phyloP scores from a whole-genome alignment of 2,797 vertebrate genomes.

The Schizopygopsis pylzovi region DNA sequence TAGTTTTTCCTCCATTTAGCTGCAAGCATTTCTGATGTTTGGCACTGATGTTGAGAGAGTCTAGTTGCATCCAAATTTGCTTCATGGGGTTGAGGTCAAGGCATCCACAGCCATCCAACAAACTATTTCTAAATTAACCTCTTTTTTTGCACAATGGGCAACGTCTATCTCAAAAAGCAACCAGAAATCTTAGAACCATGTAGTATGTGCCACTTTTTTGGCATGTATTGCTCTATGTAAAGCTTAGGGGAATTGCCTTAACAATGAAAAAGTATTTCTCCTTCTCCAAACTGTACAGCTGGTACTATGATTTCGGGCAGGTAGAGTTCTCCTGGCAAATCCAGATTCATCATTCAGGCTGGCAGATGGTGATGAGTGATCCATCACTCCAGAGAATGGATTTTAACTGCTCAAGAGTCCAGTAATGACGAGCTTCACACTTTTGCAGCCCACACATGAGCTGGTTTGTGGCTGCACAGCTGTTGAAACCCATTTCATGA shows the following conservation, averaged over 20 bases:
- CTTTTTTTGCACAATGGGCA: neutral
- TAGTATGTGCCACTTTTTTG: neutral
- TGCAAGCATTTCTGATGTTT: conserved; percentile 32
- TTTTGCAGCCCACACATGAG: conserved; percentile 31
- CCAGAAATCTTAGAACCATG: neutral
- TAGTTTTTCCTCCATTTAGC: conserved; percentile 25
- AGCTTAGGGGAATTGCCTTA: conserved; percentile 1
- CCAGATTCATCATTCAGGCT: conserved; percentile 39
- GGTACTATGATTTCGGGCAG: conserved; percentile 26
- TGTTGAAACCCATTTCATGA: conserved; percentile 36
- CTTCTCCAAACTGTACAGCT: conserved; percentile 28
- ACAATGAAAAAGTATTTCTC: conserved; percentile 10
- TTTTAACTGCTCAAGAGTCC: conserved; percentile 44
- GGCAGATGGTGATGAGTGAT: conserved; percentile 52
- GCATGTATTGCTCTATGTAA: neutral
- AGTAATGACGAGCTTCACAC: conserved; percentile 34
- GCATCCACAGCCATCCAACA: neutral
- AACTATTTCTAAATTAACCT: conserved; percentile 12
- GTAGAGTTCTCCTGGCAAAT: conserved; percentile 44
- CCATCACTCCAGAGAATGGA: conserved; percentile 45
- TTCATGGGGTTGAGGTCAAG: conserved; percentile 25
- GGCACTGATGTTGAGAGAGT: conserved; percentile 16
- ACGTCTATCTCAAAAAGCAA: neutral
- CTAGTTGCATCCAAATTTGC: conserved; percentile 11
- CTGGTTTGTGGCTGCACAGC: conserved; percentile 37